Base-by-base conservation (phyloP, 2,113 vertebrate genomes). In the Melanostigma gelatinosum region DNA sequence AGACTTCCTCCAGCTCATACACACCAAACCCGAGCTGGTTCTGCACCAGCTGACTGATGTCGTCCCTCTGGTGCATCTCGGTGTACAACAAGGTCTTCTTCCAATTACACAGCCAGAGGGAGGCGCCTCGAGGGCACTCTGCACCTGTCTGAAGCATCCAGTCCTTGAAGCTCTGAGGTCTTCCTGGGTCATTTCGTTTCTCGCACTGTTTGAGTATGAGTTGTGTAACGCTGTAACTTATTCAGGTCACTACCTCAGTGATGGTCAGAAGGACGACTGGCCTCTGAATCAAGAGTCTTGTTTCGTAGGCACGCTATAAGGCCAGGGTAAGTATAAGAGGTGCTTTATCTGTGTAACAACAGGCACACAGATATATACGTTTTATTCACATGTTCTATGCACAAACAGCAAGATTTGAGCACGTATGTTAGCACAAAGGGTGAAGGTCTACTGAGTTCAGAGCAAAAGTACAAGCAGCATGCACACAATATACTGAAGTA, bases 41-140 rank as follows among this genome's bases (percentile, higher is more conserved):
- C 58, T 60, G 16, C 27, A 36, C 16, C 52, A 44, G 46, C 55
- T 68, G 55, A 76, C 27, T 55, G 66, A 29, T 76, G 38, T 48
- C 22, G n/a, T 75, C 72, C 57, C 72, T 75, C 46, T 70, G 38
- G 65, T 74, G 34, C 63, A 68, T 52, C 40, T 80, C n/a, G 32
- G 42, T 67, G 63, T 52, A 67, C 57, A 80, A 55, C 57, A 80
- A 62, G 70, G 77, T 76, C 72, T 62, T 63, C 8, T 62, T 22
- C 46, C 42, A 65, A 4, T 77, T 69, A 84, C 76, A 84, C 50
- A 68, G 48, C 70, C 44, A 60, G 61, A 76, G 52, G 32, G 46
- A 69, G 34, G 60, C 65, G 66, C 58, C 71, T 66, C 32, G 50
- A 82, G 27, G 42, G 15, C 54, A 15, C 52, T 22, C n/a, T 29